Percentiles rank a stretch among this genome's conserved stretches.
These are phyloP conservation scores for Chloroceryle aenea DNA, from an alignment of 2,113 vertebrate species.

Conservation along the genomic window DNA sequence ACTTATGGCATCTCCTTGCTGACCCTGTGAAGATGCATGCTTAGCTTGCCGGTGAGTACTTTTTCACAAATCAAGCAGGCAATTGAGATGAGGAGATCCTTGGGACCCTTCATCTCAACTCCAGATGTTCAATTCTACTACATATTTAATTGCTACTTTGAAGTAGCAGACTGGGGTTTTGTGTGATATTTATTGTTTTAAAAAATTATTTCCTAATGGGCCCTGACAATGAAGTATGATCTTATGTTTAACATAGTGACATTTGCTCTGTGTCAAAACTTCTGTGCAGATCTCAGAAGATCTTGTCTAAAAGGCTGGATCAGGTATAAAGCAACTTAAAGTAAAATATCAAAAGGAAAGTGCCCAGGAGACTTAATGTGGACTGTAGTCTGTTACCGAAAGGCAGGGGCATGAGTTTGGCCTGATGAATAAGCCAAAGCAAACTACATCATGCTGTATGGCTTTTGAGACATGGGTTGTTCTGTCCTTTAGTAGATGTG, in stretches of 20 bases:
- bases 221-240: not conserved
- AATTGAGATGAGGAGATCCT: not conserved
- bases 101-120: not conserved
- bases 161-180: not conserved
- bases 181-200: not conserved
- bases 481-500: not conserved
- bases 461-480: not conserved
- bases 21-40: not conserved
- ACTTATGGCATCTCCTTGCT: not conserved
- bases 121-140: not conserved
- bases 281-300: not conserved
- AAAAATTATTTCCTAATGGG: not conserved
- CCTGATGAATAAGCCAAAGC: not conserved
- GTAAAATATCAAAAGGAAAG: not conserved
- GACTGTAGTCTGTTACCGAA: not conserved
- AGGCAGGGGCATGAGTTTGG: not conserved
- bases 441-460: rapidly evolving
- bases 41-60: not conserved
- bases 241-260: not conserved
- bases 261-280: not conserved
- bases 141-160: not conserved
- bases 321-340: not conserved
- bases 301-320: not conserved
- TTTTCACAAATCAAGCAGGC: not conserved
- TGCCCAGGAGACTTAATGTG: not conserved